Percentiles rank a stretch among this genome's conserved stretches.
These are phyloP conservation scores for Bufotes viridis DNA, from an alignment of 2,797 vertebrate species.

Conservation along the genomic window DNA sequence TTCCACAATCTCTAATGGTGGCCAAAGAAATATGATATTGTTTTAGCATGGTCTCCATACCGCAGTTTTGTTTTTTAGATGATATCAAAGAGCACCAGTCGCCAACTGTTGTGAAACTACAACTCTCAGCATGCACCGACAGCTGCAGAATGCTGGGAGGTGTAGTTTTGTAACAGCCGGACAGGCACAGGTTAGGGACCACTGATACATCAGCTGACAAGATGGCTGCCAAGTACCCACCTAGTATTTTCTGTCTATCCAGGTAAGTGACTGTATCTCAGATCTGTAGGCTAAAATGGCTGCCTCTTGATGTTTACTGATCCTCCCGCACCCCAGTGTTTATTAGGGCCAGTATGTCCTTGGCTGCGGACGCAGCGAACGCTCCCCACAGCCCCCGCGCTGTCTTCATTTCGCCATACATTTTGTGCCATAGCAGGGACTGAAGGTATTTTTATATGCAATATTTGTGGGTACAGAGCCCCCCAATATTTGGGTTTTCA, in stretches of 20 bases:
- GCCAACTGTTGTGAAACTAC: too few relatives aligned
- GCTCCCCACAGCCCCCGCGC: slow-evolving; percentile 64
- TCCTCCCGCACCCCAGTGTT: not conserved
- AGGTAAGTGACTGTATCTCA: not conserved
- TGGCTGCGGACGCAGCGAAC: too few relatives aligned
- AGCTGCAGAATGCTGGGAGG: not conserved
- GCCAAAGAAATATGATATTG: not conserved
- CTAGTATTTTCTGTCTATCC: not conserved
- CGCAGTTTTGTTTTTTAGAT: not conserved
- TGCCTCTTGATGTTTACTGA: not conserved
- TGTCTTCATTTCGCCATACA: slow-evolving; percentile 66
- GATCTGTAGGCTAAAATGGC: not conserved
- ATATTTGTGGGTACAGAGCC: slow-evolving; percentile 77
- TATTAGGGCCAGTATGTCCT: not conserved
- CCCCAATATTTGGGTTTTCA: slow-evolving; percentile 75
- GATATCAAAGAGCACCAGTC: too few relatives aligned
- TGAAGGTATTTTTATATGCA: slow-evolving; percentile 77
- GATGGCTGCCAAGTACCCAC: not conserved
- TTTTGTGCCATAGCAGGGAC: slow-evolving; percentile 74
- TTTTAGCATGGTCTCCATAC: too few relatives aligned
- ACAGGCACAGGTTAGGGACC: too few relatives aligned
- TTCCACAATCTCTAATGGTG: not conserved
- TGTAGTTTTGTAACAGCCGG: too few relatives aligned
- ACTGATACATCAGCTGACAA: not conserved
- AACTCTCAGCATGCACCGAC: too few relatives aligned